Conservation (phyloP, 2,888 invertebrate genomes). For the Parochlus steinenii region DNA sequence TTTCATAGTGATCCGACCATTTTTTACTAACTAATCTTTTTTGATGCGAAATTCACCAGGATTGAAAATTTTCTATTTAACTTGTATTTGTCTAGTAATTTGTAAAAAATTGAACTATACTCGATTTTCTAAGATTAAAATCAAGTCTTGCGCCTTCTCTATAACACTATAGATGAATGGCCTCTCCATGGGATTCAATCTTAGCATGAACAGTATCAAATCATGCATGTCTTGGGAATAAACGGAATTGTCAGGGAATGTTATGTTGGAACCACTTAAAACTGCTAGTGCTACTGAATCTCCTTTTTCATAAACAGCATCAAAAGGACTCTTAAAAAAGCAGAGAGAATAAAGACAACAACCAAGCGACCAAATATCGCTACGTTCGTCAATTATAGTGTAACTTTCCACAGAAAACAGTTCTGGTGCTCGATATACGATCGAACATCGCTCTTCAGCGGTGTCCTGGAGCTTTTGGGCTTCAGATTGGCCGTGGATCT, state of each 20-base stretch:
- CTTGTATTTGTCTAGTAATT: no score
- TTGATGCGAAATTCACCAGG: no score
- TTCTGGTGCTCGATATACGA: conserved; percentile 79
- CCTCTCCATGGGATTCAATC: conserved; percentile 57
- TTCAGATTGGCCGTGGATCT: conserved; percentile 41
- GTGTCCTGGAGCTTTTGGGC: conserved; percentile 58
- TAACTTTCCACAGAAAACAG: conserved; percentile 71
- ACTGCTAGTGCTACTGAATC: conserved; percentile 78
- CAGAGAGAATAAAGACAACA: conserved; percentile 74
- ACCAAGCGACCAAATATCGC: conserved; percentile 81
- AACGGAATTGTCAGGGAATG: conserved; percentile 50
- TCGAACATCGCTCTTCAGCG: conserved; percentile 71
- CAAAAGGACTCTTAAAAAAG: conserved; percentile 73
- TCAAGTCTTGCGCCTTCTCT: conserved; percentile 39
- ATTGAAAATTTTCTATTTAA: no score
- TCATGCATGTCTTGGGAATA: conserved; percentile 51
- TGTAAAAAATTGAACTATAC: conserved; percentile 30
- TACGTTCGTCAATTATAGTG: conserved; percentile 62
- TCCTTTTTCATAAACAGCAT: conserved; percentile 65
- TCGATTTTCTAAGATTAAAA: conserved; percentile 38
- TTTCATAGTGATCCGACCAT: no score
- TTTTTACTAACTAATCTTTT: no score
- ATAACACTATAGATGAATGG: conserved; percentile 60
- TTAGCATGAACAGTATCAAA: conserved; percentile 49
- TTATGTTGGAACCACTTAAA: conserved; percentile 52